Base-by-base conservation (phyloP, 2,888 invertebrate species). In the Drosophila gaucha region DNA sequence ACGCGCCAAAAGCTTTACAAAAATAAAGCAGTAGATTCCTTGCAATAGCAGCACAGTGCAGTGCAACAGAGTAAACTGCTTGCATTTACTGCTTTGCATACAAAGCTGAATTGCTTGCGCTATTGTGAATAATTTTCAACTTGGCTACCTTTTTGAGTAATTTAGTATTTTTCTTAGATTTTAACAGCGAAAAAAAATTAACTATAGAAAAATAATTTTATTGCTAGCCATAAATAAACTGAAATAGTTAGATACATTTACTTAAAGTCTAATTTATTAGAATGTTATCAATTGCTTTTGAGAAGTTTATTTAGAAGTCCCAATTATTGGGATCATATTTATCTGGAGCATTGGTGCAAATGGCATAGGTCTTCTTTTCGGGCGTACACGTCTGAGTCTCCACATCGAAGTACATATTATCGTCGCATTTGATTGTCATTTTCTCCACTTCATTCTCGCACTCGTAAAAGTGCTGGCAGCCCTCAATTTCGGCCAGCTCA, bases 401-500 rank as follows among this genome's bases (percentile, higher is more conserved):
- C 0, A 57, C 74, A 64, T 88, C 67, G 14, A 84, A 89, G 44
- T 74, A 87, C 56, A 39, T 43, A 4, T 54, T 30, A 9, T 58
- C 10, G 0, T n/a, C 56, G 12, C 88, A 89, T 31, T 0, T 56
- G 30, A 0, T 30, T 28, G n/a, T 3, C 2, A 1, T 28, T 26
- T n/a, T 65, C 75, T 1, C 22, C 47, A 4, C 70, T n/a, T n/a
- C 71, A 14, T 86, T 52, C 1, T 41, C 22, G 26, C 88, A 89
- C 20, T 58, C 16, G 3, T 80, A 30, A 52, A 80, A 89, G 26
- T 86, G 51, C 6, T 76, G 83, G 39, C 88, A 89, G 14, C 87
- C 89, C 0, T 0, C 0, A 0, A 16, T 20, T 22, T 78, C 55
- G 20, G 75, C 75, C 8, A 89, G 14, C 8, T 78, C 87, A 3